Base-by-base conservation (phyloP, 35 echinoderm and acorn worm genomes). In the Holothuria glaberrima region DNA sequence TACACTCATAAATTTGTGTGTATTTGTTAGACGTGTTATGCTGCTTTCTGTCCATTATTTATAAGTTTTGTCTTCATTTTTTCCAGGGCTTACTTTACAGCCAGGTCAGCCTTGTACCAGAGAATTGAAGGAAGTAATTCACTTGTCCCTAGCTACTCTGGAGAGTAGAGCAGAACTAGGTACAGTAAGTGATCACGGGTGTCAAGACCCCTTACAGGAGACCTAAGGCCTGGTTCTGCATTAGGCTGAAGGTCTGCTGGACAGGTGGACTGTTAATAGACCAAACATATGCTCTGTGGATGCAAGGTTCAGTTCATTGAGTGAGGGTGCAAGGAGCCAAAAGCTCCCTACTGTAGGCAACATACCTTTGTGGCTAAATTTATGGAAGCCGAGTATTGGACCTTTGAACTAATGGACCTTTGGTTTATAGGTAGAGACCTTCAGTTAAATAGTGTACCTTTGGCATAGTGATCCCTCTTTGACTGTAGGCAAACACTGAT, bases 81-180 rank as follows among this genome's bases (percentile, higher is more conserved):
- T 27, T 45, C 12, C 38, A 78, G 74, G 74, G 50, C 41, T 41
- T 9, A 78, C 74, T 78, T 48, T 78, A 35, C 74, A 78, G 18
- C 74, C 74, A 48, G 74, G 74, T 78, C 41, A 78, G 38, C 19
- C 38, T 0, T 78, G 50, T 16, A 78, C 74, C 50, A 24, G 24
- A 48, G 21, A 78, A 48, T 24, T 78, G 36, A 78, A 48, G n/a
- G 74, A 78, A 48, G 74, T 41, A 78, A 33, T 78, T 29, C 74
- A 78, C 29, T 78, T 78, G 50, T 78, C 74, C 50, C 74, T 78
- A 4, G 74, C 74, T 19, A 48, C 74, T 3, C 27, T 78, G 74
- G 74, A 78, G 46, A 78, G 74, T 17, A 50, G 74, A 48, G 38
- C 21, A 28, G 36, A 52, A 48, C 6, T 26, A 27, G 74, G 74